Evolutionary conservation across 2,113 vertebrate genomes (phyloP).

Genomic region (Sturnira hondurensis): DNA sequence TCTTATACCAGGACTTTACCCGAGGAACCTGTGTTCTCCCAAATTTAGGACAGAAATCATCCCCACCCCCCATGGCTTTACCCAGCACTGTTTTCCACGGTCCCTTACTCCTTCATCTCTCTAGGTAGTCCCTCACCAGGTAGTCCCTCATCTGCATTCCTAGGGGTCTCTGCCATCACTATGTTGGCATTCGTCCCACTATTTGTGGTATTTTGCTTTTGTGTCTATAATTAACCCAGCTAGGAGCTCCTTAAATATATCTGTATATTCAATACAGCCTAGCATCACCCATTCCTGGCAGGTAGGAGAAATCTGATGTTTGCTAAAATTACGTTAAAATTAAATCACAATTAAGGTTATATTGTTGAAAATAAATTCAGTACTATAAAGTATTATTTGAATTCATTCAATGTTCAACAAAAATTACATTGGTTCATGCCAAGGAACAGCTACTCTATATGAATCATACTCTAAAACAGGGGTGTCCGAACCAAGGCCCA

Average conservation of each 20-base stretch:
- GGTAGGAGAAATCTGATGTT: not conserved
- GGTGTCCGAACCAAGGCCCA: too few relatives aligned
- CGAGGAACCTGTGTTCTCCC: not conserved
- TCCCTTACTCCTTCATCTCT: not conserved
- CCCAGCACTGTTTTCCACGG: not conserved
- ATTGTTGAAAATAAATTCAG: not conserved
- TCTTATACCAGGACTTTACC: too few relatives aligned
- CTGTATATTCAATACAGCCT: not conserved
- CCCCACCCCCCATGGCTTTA: not conserved
- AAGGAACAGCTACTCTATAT: not conserved
- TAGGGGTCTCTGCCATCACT: not conserved
- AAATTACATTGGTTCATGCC: not conserved
- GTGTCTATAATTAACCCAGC: not conserved
- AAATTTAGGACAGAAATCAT: not conserved
- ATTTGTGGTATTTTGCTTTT: not conserved
- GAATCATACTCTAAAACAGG: not conserved
- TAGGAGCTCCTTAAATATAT: not conserved
- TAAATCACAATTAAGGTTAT: not conserved
- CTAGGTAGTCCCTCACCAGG: not conserved
- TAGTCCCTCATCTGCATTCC: not conserved
- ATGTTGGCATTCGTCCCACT: not conserved
- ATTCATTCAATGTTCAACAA: not conserved
- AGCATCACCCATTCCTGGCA: not conserved
- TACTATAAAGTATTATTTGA: not conserved
- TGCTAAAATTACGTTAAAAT: conserved; percentile 3